Base-by-base conservation (phyloP, 2,113 vertebrate species). In the Oostethus manadensis region DNA sequence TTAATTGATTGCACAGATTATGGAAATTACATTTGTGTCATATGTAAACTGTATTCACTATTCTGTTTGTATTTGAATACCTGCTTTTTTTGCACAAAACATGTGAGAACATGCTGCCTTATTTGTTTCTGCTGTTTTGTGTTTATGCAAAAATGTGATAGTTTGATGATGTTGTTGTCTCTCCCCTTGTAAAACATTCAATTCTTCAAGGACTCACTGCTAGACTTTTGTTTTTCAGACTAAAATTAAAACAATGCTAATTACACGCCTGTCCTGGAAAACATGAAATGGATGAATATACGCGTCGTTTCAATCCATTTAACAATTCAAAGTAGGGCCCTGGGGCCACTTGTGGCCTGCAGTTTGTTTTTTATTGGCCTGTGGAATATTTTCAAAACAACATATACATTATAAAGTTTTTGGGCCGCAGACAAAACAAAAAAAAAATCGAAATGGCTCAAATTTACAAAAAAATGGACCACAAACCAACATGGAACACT, bases 211-310 rank as follows among this genome's bases (percentile, higher is more conserved):
- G 50, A 51, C 49, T 16, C 22, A 1, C 49, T 38, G 54, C 42
- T 22, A 26, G n/a, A 8, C 40, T 61, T 51, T 58, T 1, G 29
- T 42, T 66, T 49, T 17, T 26, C 29, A 17, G 18, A 8, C 18
- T 21, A 33, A 55, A 40, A 55, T 55, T 14, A 55, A 55, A 20
- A 13, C n/a, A 55, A 20, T 55, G 18, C 33, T 15, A 55, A 55
- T 55, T n/a, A 15, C n/a, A 6, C 13, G 18, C n/a, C 18, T 15
- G 33, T 20, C 53, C 20, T 13, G 20, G 38, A 18, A 40, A 40
- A 55, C n/a, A 21, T 48, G 15, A 29, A 35, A 33, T 57, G 16
- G 63, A 63, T 56, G 7, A 26, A 38, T 63, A 54, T 29, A 18
- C 45, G 59, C 47, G 42, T 51, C 20, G 1, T 26, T 18, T 47